Conservation (phyloP, 2,888 invertebrate species). For the Amitus sp. region DNA sequence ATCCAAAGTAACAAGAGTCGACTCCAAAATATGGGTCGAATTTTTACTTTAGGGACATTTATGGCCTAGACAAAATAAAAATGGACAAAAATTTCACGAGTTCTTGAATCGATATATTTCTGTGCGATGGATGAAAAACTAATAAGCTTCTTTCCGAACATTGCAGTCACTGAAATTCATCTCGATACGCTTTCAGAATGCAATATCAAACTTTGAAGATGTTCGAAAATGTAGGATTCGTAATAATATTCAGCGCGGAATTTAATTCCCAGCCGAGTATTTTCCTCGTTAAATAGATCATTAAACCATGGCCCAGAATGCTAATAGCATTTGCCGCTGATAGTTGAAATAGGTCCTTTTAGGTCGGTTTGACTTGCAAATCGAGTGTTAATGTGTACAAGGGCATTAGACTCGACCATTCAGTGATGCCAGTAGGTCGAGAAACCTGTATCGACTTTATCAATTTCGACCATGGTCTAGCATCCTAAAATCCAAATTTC, state of each 20-base stretch:
- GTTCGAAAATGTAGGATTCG: background rate
- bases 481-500: no score
- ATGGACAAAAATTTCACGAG: no score
- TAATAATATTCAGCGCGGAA: background rate
- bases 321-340: slow-evolving; percentile 8
- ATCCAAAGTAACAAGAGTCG: no score
- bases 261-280: background rate
- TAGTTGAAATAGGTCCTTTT: slow-evolving; percentile 10
- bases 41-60: no score
- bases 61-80: no score
- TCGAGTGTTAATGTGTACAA: slow-evolving; percentile 15
- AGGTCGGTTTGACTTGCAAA: slow-evolving; percentile 14
- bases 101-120: no score
- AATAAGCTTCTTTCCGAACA: no score
- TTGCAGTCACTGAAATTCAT: no score
- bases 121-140: no score
- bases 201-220: no score
- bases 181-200: no score
- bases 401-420: slow-evolving; percentile 8
- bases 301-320: background rate
- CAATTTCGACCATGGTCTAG: slow-evolving; percentile 6
- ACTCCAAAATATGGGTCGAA: no score
- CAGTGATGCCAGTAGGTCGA: slow-evolving; percentile 3
- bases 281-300: background rate
- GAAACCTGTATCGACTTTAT: slow-evolving; percentile 5